Evolutionary conservation across 2,888 invertebrate genomes (phyloP).

Genomic region (Smittia aterrima): DNA sequence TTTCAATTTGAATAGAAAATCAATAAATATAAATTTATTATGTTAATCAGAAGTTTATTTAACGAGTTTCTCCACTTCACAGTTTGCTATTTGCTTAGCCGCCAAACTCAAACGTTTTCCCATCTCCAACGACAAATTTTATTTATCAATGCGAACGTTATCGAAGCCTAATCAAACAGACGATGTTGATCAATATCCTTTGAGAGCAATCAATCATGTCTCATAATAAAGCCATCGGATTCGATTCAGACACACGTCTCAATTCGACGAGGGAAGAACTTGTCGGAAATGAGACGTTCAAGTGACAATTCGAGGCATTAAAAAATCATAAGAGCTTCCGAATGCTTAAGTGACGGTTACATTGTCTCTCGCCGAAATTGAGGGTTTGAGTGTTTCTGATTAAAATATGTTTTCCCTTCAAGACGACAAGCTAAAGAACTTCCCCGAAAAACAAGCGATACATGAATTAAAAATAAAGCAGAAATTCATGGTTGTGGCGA

Average conservation of each 20-base stretch:
- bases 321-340: background rate
- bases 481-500: conserved; percentile 19
- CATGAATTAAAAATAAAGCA: background rate
- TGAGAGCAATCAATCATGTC: background rate
- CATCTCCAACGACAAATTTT: background rate
- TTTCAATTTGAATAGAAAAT: conserved; percentile 38
- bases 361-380: background rate
- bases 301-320: background rate
- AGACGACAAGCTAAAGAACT: background rate
- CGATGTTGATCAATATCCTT: background rate
- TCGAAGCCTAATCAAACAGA: conserved; percentile 2
- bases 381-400: background rate
- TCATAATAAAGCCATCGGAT: background rate
- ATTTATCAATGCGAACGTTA: background rate
- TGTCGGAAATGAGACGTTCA: conserved; percentile 2
- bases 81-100: background rate
- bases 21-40: conserved; percentile 41
- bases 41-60: conserved; percentile 23
- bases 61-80: background rate
- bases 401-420: background rate
- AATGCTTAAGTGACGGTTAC: background rate
- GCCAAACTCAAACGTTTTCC: background rate
- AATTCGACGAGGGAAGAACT: background rate
- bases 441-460: background rate
- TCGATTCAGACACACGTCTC: background rate